Evolutionary conservation across 2,888 invertebrate species (phyloP), one percentile per base, ranked within the genome.

Genomic region (Hirtodrosophila alboralis): DNA sequence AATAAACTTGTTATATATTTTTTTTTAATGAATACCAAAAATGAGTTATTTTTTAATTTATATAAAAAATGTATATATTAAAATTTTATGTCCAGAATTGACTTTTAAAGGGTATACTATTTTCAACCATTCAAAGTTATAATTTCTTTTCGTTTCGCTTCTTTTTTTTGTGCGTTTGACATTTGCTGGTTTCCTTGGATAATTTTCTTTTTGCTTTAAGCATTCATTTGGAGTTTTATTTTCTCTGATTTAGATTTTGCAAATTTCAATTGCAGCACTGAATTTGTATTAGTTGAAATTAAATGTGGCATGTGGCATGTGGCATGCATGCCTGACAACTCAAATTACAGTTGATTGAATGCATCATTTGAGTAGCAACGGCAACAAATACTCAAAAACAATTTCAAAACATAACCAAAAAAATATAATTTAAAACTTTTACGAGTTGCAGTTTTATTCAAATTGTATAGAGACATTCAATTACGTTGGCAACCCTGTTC

Each of bases 291-390:
- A 48, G 52, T 51, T 52, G 57, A 69, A 48, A 63, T 62, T 57
- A 34, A 12, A 31, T 44, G 47, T 56, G 51, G 34, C 26, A 33
- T 23, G 41, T 7, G 53, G 40, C 34, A 10, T n/a, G 40, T 8
- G 27, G 59, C 31, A 21, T 8, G 27, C 13, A 38, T 53, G 34
- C 44, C 34, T 53, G 44, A 60, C 34, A 44, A 45, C 49, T 41
- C 28, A 7, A 49, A 61, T 41, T 23, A 53, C 68, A 51, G 69
- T 68, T 66, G 49, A 61, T 66, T 61, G 61, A 45, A 49, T 54
- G 51, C 67, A 69, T 31, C 67, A 57, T 62, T 69, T 69, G 47
- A 48, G 41, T 53, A 61, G 44, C 45, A 45, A 68, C 61, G 13
- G 30, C 28, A 31, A 41, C 27, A 6, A 4, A 0, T 23, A 14